Evolutionary conservation across 2,113 vertebrate species (phyloP), one percentile per base, ranked within the genome.

Genomic region (Trematocara marginatum): DNA sequence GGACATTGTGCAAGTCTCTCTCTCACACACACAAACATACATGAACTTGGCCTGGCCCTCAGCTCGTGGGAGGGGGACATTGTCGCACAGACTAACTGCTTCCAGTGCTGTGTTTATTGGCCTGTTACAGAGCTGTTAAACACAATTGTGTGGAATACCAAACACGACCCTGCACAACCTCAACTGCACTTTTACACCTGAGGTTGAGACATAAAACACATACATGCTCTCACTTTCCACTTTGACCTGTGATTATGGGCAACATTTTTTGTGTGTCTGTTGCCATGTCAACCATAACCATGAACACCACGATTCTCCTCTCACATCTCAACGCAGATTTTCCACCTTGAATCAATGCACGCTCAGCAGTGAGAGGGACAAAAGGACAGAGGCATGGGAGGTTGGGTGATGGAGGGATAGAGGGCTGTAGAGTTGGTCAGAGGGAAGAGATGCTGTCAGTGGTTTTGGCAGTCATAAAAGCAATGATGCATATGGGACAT

Each of bases 71-170:
- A 87, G 69, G 64, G 85, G 84, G 88, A 91, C 86, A 89, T 82
- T 88, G 90, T 93, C 92, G 91, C 86, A 88, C 61, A 80, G 23
- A 54, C 88, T 90, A 81, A 91, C 90, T 80, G 82, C 82, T 91
- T 92, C 88, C 88, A 90, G 83, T 57, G 64, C 81, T 81, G 86
- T 95, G 92, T 93, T 95, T 94, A 94, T 94, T 94, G 91, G 91
- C 84, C 86, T 92, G 92, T 93, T 93, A 89, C 85, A 82, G 86
- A 93, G 87, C 87, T 94, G 92, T 93, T 93, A 92, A 94, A 94
- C 90, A 95, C 87, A 93, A 93, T 93, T 92, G 82, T 90, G 89
- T 80, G 82, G 91, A 71, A 92, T 90, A 92, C 80, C 90, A 90
- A 93, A 91, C 91, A 87, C 47, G 85, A 91, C 86, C 85, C 85